Conservation (phyloP, 64 coral and sea anemone genomes). For the Hydrozoanthus tunicans region DNA sequence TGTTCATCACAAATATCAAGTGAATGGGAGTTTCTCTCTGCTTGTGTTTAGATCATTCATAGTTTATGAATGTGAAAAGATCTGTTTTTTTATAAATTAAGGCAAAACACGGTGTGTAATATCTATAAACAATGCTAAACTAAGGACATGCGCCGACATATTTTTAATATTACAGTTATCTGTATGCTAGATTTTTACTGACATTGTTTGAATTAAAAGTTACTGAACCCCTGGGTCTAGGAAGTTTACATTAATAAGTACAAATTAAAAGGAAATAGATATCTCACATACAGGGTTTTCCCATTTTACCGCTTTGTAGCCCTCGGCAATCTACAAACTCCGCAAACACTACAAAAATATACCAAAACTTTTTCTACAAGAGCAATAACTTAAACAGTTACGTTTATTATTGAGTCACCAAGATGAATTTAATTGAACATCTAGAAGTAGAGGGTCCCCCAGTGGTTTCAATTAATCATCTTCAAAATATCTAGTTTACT, state of each 20-base stretch:
- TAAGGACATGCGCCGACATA: not conserved
- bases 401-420: constrained; percentile 19
- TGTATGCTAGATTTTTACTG: not conserved
- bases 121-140: not conserved
- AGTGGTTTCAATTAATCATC: constrained; percentile 35
- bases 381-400: constrained; percentile 40
- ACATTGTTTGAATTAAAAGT: constrained; percentile 52
- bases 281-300: constrained; percentile 23
- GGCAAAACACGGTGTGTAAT: constrained; percentile 19
- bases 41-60: constrained; percentile 18
- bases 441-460: constrained; percentile 25
- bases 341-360: constrained; percentile 4
- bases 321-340: constrained; percentile 25
- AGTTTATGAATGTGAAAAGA: constrained; percentile 28
- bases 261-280: constrained; percentile 61
- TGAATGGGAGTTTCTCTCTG: constrained; percentile 32
- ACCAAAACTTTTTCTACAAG: not conserved
- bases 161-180: constrained; percentile 9
- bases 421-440: constrained; percentile 51
- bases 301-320: constrained; percentile 11
- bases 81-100: constrained; percentile 5
- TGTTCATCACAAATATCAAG: not conserved
- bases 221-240: constrained; percentile 52
- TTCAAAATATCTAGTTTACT: not conserved
- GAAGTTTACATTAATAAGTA: constrained; percentile 45